Evolutionary conservation across 2,888 invertebrate genomes (phyloP).

Genomic region (Kuschelorhynchus macadamiae): DNA sequence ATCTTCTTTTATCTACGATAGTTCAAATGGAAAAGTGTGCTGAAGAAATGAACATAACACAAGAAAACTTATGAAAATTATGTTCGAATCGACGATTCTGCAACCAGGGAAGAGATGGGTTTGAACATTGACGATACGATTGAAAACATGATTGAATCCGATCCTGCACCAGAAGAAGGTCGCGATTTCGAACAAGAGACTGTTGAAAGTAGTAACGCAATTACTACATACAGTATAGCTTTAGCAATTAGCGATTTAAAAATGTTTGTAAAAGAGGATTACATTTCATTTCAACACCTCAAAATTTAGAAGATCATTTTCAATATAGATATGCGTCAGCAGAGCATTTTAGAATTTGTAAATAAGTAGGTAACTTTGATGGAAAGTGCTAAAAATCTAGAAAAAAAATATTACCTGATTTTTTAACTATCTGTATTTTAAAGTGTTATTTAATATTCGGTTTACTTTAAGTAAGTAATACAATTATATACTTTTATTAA

Average conservation of each 20-base stretch:
- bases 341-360: no score
- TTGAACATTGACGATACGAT: not conserved
- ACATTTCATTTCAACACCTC: conserved; percentile 22
- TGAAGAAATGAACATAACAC: conserved; percentile 4
- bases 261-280: not conserved
- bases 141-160: not conserved
- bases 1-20: conserved; percentile 5
- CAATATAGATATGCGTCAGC: not conserved
- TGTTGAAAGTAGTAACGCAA: conserved; percentile 13
- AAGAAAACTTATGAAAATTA: conserved; percentile 9
- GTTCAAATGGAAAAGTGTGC: conserved; percentile 5
- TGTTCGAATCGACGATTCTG: not conserved
- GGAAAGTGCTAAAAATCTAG: no score
- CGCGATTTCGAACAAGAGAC: conserved; percentile 5
- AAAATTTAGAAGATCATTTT: conserved; percentile 14
- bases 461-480: no score
- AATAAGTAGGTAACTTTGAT: no score
- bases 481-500: no score
- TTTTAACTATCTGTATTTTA: no score
- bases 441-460: no score
- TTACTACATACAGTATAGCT: conserved; percentile 1
- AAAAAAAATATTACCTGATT: no score
- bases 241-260: not conserved
- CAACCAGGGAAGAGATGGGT: not conserved
- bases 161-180: conserved; percentile 9